Evolutionary conservation across 2,888 invertebrate species (phyloP).

Genomic region (Lottia scabra): DNA sequence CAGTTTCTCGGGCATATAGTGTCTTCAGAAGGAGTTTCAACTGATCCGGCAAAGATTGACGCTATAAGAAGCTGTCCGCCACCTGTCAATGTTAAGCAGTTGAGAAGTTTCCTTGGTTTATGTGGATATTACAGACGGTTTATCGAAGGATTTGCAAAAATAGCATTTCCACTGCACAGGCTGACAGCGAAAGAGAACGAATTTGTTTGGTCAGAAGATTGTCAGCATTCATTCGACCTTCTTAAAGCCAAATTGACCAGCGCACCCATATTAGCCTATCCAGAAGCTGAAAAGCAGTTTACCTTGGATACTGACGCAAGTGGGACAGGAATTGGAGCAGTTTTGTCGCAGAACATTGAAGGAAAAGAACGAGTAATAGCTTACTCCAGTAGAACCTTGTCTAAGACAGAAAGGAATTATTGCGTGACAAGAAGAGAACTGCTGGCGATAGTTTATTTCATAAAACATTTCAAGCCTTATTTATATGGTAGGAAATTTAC

Average conservation of each 20-base stretch:
- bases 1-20: conserved; percentile 32
- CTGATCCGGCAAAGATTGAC: conserved; percentile 27
- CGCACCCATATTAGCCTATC: conserved; percentile 14
- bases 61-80: conserved; percentile 25
- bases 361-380: conserved; percentile 9
- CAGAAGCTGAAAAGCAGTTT: conserved; percentile 5
- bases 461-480: conserved; percentile 13
- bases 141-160: conserved; percentile 22
- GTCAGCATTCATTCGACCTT: conserved; percentile 15
- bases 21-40: conserved; percentile 26
- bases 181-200: conserved; percentile 15
- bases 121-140: conserved; percentile 27
- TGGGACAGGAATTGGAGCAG: conserved; percentile 10
- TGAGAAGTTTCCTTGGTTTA: conserved; percentile 26
- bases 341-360: conserved; percentile 11
- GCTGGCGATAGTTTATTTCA: conserved; percentile 8
- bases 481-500: conserved; percentile 13
- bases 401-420: conserved; percentile 5
- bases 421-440: conserved; percentile 13
- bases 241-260: conserved; percentile 12
- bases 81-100: conserved; percentile 20
- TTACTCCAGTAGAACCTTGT: conserved; percentile 12
- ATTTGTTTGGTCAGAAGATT: conserved; percentile 9
- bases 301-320: conserved; percentile 18
- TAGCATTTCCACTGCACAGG: conserved; percentile 24